Conservation (phyloP, 1,140 invertebrate species). For the Nymphalis io region DNA sequence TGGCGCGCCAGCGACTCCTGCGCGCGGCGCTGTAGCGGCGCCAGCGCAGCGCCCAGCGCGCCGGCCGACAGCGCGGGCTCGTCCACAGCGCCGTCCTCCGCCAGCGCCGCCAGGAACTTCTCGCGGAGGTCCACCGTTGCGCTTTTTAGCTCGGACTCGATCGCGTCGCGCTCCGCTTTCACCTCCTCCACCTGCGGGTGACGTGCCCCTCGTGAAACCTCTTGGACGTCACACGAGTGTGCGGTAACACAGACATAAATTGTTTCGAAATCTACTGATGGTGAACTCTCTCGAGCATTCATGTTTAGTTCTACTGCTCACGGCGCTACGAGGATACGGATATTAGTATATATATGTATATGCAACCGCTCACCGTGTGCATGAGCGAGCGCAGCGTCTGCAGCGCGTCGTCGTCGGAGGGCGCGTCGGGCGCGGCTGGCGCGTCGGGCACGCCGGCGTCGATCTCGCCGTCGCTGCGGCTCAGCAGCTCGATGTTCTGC, state of each 20-base stretch:
- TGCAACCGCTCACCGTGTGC: constrained; percentile 83
- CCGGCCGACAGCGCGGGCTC: constrained; percentile 90
- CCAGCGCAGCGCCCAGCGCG: constrained; percentile 89
- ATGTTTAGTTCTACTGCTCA: no score
- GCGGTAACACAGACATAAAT: no score
- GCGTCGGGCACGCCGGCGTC: constrained; percentile 84
- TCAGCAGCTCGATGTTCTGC: constrained; percentile 90
- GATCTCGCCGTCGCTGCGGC: constrained; percentile 86
- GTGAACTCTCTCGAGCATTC: no score
- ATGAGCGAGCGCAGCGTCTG: constrained; percentile 88
- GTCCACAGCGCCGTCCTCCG: constrained; percentile 92
- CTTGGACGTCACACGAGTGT: no score
- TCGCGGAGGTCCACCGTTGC: constrained; percentile 91
- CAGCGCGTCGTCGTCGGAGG: constrained; percentile 81
- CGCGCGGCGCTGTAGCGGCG: constrained; percentile 91
- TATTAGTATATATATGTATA: no score
- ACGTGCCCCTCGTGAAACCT: no score
- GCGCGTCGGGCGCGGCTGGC: constrained; percentile 64
- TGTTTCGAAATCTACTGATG: no score
- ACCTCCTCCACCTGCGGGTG: constrained; percentile 88
- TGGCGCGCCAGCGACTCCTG: constrained; percentile 87
- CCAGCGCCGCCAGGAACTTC: constrained; percentile 89
- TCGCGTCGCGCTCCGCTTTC: constrained; percentile 93
- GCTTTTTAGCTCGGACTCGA: constrained; percentile 89
- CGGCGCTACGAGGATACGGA: no score